phyloP scores from a whole-genome alignment of 2,888 invertebrate genomes.

The Cryptus viduatorius region DNA sequence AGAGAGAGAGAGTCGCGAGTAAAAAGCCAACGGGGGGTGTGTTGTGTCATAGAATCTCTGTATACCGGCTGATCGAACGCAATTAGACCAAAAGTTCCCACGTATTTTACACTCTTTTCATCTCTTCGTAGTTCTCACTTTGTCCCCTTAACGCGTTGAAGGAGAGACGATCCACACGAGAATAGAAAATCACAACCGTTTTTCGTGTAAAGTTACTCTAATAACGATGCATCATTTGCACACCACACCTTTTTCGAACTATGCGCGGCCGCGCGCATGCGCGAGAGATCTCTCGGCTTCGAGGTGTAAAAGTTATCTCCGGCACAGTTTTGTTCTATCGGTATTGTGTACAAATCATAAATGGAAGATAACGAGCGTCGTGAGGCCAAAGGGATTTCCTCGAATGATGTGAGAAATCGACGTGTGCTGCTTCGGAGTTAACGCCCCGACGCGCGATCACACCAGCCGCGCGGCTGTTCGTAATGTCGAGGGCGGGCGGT shows the following conservation, averaged over 20 bases:
- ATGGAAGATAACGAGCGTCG: constrained; percentile 28
- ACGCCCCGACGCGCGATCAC: constrained; percentile 49
- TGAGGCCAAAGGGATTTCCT: constrained; percentile 54
- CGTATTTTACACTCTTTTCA: constrained; percentile 9
- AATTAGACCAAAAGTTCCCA: constrained; percentile 59
- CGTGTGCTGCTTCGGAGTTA: constrained; percentile 37
- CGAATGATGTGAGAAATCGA: constrained; percentile 54
- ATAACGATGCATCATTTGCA: constrained; percentile 23
- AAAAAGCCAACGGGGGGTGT: constrained; percentile 46
- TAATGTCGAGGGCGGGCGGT: constrained; percentile 57
- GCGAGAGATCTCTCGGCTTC: background rate
- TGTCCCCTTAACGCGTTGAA: constrained; percentile 7
- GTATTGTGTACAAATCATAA: background rate
- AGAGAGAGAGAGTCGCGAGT: constrained; percentile 50
- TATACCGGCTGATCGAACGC: constrained; percentile 34
- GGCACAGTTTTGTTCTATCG: background rate
- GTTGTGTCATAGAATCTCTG: background rate
- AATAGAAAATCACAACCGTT: constrained; percentile 29
- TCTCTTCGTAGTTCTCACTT: background rate
- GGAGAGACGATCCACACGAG: constrained; percentile 9
- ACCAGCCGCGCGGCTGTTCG: background rate
- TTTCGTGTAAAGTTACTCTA: constrained; percentile 25
- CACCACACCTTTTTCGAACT: constrained; percentile 36
- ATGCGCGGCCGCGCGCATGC: background rate
- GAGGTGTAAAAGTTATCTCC: background rate